Base-by-base conservation (phyloP, 1,140 invertebrate species). In the Forficula auricularia region DNA sequence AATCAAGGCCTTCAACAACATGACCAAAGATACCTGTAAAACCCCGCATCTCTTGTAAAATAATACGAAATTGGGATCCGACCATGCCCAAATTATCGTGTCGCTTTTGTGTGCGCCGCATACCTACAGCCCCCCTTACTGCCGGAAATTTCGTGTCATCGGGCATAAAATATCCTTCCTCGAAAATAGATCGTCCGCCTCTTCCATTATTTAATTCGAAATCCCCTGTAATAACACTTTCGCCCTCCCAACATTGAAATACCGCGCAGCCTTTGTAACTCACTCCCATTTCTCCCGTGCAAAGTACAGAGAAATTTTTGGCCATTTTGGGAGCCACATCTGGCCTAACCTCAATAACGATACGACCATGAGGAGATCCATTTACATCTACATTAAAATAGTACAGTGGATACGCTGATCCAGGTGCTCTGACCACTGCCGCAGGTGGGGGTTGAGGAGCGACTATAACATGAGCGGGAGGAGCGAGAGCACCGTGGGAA, bases 241-340 rank as follows among this genome's bases (percentile, higher is more conserved):
- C 79, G 22, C 76, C 77, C 50, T 77, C 77, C 80, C 80, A 84
- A 51, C 80, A 82, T 52, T 84, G 80, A 55, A 84, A 84, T 45
- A 85, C 74, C 39, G 71, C 64, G 57, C 81, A 85, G 10, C 80
- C 79, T 46, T 78, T 79, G 54, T 83, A 85, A 19, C 80, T 77
- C 42, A 79, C 70, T 9, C 82, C 82, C 15, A 74, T 67, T 50
- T 86, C 82, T 2, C 84, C 82, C 0, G 78, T 82, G 9, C 80
- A 73, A 2, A 94, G 62, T 1, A 77, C 68, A 45, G 75, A 71
- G 60, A 92, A 94, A 60, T 94, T 94, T 56, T 85, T 82, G 16
- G 82, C 78, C 71, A 92, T 94, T 54, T 79, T 85, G 3, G 89
- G 89, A 2, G 85, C 85, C 3, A 77, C 73, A 59, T 91, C 82